A percentile compares a stretch with the other conserved stretches of the same genome.
Evolutionary conservation across 2,113 vertebrate species (phyloP).

Genomic region (Saccopteryx leptura): DNA sequence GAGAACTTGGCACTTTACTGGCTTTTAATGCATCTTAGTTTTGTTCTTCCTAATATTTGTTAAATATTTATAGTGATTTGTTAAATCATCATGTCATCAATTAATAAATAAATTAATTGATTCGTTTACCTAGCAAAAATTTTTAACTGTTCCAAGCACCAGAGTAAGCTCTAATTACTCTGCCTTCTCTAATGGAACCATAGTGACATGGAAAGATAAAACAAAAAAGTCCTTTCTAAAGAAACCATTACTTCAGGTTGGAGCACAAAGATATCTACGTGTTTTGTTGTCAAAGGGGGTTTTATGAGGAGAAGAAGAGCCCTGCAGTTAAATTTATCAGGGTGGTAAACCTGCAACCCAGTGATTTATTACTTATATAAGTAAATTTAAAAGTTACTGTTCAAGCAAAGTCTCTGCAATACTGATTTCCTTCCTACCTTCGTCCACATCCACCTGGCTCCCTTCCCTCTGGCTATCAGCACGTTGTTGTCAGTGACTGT

Average conservation of each 20-base stretch:
- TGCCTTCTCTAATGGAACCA: background rate
- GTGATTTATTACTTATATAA: constrained; percentile 19
- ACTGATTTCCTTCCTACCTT: too few relatives aligned
- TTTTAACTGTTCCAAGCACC: background rate
- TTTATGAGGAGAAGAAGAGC: background rate
- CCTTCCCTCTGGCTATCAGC: too few relatives aligned
- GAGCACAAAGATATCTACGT: background rate
- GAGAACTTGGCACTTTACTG: background rate
- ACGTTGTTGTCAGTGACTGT: too few relatives aligned
- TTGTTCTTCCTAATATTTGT: constrained; percentile 49
- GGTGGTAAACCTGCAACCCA: background rate
- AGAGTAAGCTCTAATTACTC: background rate
- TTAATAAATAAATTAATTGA: background rate
- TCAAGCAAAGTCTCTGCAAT: too few relatives aligned
- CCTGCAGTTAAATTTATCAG: background rate
- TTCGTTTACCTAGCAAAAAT: constrained; percentile 2
- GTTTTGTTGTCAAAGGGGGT: background rate
- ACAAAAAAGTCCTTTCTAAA: background rate
- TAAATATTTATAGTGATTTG: constrained; percentile 41
- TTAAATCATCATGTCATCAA: constrained; percentile 9
- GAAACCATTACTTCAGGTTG: background rate
- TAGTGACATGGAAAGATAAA: background rate
- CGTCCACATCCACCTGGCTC: too few relatives aligned
- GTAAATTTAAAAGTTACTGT: background rate
- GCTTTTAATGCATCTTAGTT: constrained; percentile 36